These are phyloP conservation scores for Abrostola tripartita DNA, from an alignment of 2,888 invertebrate species.

Conservation along the genomic window DNA sequence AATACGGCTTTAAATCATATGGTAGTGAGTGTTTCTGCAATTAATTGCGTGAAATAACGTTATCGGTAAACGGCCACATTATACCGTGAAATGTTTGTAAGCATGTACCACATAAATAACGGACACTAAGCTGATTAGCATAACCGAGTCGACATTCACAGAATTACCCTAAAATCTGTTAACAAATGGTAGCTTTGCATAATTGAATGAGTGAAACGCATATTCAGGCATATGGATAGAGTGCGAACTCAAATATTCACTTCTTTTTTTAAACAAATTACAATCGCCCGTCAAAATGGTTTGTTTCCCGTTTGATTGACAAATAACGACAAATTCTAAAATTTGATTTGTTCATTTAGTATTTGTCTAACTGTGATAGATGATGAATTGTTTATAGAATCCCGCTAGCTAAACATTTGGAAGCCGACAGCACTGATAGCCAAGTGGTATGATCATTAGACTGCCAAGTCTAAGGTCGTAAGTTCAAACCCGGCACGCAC, in stretches of 20 bases:
- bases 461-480: too few species aligned
- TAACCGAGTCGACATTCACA: conserved; percentile 81
- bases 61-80: conserved; percentile 76
- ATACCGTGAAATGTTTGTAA: conserved; percentile 77
- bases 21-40: conserved; percentile 80
- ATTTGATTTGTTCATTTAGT: conserved; percentile 44
- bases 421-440: neutral
- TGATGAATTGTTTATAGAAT: conserved; percentile 22
- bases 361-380: conserved; percentile 46
- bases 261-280: conserved; percentile 62
- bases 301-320: conserved; percentile 45
- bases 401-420: neutral
- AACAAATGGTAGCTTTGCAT: conserved; percentile 87
- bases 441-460: too few species aligned
- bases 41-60: conserved; percentile 82
- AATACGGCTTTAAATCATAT: conserved; percentile 80
- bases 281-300: conserved; percentile 40
- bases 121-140: conserved; percentile 85
- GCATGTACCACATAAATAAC: conserved; percentile 83
- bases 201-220: conserved; percentile 81
- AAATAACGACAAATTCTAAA: conserved; percentile 47
- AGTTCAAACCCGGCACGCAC: too few species aligned
- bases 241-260: conserved; percentile 57
- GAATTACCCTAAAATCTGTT: conserved; percentile 86
- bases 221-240: conserved; percentile 79